Percentiles rank a stretch among this genome's conserved stretches.
These are phyloP conservation scores for Odobenus rosmarus DNA, from an alignment of 2,113 vertebrate species.

Conservation along the genomic window DNA sequence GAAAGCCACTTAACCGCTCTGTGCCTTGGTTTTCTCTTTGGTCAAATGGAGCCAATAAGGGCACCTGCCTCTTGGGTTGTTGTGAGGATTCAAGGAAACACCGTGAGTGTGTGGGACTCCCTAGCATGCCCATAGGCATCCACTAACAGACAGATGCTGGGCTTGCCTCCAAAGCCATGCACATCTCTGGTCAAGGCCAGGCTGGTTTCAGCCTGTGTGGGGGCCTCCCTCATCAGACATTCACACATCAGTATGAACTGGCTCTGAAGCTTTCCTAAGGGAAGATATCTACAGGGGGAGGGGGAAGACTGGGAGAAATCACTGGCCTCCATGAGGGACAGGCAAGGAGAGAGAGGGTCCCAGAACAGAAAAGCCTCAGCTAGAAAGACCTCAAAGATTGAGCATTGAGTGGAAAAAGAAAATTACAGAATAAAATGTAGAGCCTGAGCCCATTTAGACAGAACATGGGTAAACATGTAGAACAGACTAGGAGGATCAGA, in stretches of 20 bases:
- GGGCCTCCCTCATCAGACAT: background rate
- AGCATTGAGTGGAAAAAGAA: background rate
- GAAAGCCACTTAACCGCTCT: background rate
- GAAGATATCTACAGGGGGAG: background rate
- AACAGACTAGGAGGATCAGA: background rate
- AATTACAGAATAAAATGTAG: background rate
- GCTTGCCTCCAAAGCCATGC: no score
- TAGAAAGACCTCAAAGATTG: background rate
- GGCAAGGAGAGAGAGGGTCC: background rate
- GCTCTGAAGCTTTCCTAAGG: background rate
- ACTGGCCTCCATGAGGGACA: background rate
- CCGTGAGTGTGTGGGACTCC: background rate
- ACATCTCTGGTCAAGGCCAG: background rate
- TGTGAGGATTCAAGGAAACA: background rate
- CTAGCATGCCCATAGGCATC: background rate
- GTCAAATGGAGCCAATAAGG: background rate
- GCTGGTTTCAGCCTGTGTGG: background rate
- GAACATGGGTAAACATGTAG: background rate
- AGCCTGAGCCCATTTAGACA: background rate
- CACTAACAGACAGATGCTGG: rapidly evolving
- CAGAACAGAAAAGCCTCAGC: background rate
- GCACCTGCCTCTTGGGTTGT: background rate
- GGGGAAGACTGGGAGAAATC: background rate
- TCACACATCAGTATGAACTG: background rate
- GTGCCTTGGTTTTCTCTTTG: background rate